These are phyloP conservation scores for Arbacia lixula DNA, from an alignment of 53 echinoderm and acorn worm species.

Conservation along the genomic window DNA sequence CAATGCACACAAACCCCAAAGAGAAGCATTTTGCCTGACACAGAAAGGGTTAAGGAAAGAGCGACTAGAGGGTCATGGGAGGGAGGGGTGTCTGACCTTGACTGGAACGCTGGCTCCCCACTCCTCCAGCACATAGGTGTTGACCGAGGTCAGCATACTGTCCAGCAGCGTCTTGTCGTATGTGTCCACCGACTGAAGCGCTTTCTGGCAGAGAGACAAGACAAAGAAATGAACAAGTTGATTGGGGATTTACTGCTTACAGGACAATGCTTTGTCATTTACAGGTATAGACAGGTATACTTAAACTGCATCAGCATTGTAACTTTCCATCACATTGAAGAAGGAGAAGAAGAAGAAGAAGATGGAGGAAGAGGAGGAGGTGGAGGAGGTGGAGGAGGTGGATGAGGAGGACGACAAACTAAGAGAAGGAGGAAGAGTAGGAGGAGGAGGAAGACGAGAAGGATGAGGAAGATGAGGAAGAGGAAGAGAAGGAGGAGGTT, in stretches of 20 bases:
- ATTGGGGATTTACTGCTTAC: not conserved
- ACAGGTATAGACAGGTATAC: no score
- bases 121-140: conserved; percentile 75
- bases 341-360: not conserved
- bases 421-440: no score
- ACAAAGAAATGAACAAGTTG: not conserved
- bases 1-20: no score
- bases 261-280: no score
- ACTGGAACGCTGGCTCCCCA: conserved; percentile 83
- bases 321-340: not conserved
- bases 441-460: no score
- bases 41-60: not conserved
- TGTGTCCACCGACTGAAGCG: conserved; percentile 34
- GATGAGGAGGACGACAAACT: no score
- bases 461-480: no score
- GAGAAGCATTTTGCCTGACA: no score
- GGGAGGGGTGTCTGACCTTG: conserved; percentile 57
- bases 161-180: conserved; percentile 44
- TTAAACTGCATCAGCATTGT: no score
- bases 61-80: not conserved
- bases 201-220: not conserved
- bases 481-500: no score
- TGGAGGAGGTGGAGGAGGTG: not conserved
- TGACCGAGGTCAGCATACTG: conserved; percentile 14
- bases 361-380: not conserved